phyloP scores from a whole-genome alignment of 2,888 invertebrate species.

The Drosophila acutilabella region DNA sequence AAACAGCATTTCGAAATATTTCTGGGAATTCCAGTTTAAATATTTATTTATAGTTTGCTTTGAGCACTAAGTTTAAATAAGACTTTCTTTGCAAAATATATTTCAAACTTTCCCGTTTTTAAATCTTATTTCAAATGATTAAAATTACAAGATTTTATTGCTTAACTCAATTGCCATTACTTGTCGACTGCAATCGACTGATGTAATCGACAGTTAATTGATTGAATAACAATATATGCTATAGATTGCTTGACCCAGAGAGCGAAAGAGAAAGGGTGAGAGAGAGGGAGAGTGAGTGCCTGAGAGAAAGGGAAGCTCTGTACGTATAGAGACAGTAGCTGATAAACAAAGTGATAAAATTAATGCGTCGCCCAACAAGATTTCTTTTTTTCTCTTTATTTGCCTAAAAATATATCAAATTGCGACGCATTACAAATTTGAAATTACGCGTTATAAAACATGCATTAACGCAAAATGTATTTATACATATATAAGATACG shows the following conservation, averaged over 20 bases:
- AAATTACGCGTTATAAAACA: slow-evolving; percentile 71
- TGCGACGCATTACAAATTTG: slow-evolving; percentile 67
- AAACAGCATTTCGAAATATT: background rate
- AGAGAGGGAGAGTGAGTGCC: background rate
- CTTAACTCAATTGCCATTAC: background rate
- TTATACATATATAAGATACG: slow-evolving; percentile 13
- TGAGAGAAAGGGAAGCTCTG: background rate
- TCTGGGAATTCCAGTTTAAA: background rate
- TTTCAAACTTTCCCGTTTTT: background rate
- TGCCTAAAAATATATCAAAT: slow-evolving; percentile 45
- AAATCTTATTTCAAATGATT: background rate
- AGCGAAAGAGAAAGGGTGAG: background rate
- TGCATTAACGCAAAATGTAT: slow-evolving; percentile 23
- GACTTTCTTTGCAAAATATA: background rate
- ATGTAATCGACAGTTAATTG: slow-evolving; percentile 51
- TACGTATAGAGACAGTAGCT: slow-evolving; percentile 19
- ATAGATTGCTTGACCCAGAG: slow-evolving; percentile 50
- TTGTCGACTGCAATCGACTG: background rate
- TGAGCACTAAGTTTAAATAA: background rate
- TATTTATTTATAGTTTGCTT: no score
- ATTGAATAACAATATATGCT: slow-evolving; percentile 40
- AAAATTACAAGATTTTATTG: slow-evolving; percentile 18
- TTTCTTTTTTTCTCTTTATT: slow-evolving; percentile 6
- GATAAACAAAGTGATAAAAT: slow-evolving; percentile 75
- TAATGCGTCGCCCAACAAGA: slow-evolving; percentile 54